A percentile compares a stretch with the other conserved stretches of the same genome.
Conservation (phyloP, 2,113 vertebrate genomes). For the Blennius ocellaris region DNA sequence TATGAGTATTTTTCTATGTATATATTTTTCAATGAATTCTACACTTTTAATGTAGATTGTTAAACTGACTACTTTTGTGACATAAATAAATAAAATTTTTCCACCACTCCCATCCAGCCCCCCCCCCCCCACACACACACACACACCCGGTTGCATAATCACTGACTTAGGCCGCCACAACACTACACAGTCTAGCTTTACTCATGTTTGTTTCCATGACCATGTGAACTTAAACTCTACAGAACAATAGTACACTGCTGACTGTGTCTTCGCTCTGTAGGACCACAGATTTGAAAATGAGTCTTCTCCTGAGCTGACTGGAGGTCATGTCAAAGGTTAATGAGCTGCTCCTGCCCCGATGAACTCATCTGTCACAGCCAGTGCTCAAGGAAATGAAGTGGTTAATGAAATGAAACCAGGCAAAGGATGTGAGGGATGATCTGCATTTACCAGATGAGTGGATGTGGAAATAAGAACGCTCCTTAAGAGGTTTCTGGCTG, state of each 20-base stretch:
- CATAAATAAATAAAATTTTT: too few species aligned
- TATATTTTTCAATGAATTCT: too few species aligned
- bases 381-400: constrained; percentile 65
- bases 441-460: constrained; percentile 53
- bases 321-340: constrained; percentile 73
- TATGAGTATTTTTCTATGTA: too few species aligned
- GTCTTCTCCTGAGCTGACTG: constrained; percentile 9
- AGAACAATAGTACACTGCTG: neutral
- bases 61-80: too few species aligned
- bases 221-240: neutral
- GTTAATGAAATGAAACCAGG: constrained; percentile 66
- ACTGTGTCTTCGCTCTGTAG: constrained; percentile 4
- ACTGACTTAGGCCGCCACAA: too few species aligned
- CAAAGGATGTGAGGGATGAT: constrained; percentile 61
- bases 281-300: constrained; percentile 40
- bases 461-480: constrained; percentile 43
- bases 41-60: too few species aligned
- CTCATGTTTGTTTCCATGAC: neutral
- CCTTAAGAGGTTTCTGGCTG: neutral
- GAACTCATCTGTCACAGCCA: constrained; percentile 61
- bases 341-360: constrained; percentile 44
- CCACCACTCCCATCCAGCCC: too few species aligned
- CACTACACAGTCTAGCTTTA: too few species aligned
- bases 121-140: too few species aligned
- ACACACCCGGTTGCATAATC: too few species aligned